Evolutionary conservation across 2,888 invertebrate species (phyloP), one percentile per base, ranked within the genome.

Genomic region (Siphonodentalium dalli): DNA sequence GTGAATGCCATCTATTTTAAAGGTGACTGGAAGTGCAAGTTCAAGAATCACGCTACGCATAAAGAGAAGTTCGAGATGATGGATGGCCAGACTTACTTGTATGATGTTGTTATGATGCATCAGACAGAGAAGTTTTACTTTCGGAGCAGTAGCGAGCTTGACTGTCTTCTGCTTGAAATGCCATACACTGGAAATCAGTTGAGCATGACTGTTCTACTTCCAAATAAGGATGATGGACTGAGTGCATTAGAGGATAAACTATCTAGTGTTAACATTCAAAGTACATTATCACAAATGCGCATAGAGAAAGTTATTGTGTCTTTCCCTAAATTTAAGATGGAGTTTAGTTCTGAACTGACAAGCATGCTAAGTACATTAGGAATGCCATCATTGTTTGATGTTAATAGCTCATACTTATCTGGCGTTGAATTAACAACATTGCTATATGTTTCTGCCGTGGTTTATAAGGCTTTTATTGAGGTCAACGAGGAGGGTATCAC

Each of bases 151-250:
- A 85, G 86, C 46, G 83, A 88, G 3, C 84, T 93, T 60, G 85
- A 87, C 76, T 87, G 91, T 46, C 90, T 92, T 77, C 85, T 89
- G 6, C 75, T 93, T 42, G 88, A 89, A 77, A 68, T 93, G 74
- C 87, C 88, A 1, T 93, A 92, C 71, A 61, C 62, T 23, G 63
- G 63, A 9, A 41, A 54, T 1, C 61, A 65, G 2, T 47, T 72
- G 3, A 61, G 66, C 46, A 75, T 78, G 75, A 42, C 72, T 2
- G 51, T 77, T 18, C 21, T 75, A 9, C 61, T 77, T 7, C 77
- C 77, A 1, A 47, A 66, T 31, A 46, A 64, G 15, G 50, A 50
- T 18, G 60, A 70, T 54, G 72, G 71, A 3, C 55, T 75, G 13
- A 31, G 54, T 20, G 41, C 43, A 7, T 50, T 71, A 38, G 68